Evolutionary conservation across 2,888 invertebrate genomes (phyloP), one percentile per base, ranked within the genome.

Genomic region (Chalcosyrphus nemorum): DNA sequence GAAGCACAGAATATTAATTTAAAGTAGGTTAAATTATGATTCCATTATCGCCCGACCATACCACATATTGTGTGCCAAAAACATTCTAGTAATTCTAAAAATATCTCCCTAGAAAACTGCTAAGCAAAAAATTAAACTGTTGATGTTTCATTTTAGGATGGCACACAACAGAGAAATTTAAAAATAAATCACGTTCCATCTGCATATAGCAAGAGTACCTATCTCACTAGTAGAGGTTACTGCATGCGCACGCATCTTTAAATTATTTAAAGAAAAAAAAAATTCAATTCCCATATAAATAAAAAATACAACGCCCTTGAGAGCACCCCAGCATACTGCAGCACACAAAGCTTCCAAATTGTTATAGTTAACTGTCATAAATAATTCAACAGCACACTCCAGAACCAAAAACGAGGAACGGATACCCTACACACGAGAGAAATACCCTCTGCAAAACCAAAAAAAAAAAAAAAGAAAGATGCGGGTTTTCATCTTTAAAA

Each of bases 241-340:
- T 80, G 38, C 57, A 71, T 82, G 82, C 82, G 82, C 78, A 82
- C 78, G 82, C 82, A 82, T 47, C 72, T 72, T 82, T 82, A 54
- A 82, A 82, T 77, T 61, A 81, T 82, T 82, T 52, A 66, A 65
- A 61, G 24, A 38, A 47, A 65, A 56, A 35, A 68, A 38, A 41
- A 47, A 54, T 35, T 38, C 7, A 61, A 68, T 63, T 77, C 82
- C 72, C 59, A 82, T 65, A 82, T 82, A 82, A 82, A 82, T 82
- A 82, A 72, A 45, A 38, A 15, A 66, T 45, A 66, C 24, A 19
- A 24, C 61, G 68, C 72, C 72, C 78, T 78, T 82, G 82, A 74
- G 66, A 75, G 24, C 35, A 43, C 24, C 29, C 19, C 65, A 70
- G 17, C 7, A 57, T 70, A 50, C 70, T 75, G 63, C 68, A 75